Conservation (phyloP, 1,140 invertebrate genomes). For the Pseudomyrmex dendroicus region DNA sequence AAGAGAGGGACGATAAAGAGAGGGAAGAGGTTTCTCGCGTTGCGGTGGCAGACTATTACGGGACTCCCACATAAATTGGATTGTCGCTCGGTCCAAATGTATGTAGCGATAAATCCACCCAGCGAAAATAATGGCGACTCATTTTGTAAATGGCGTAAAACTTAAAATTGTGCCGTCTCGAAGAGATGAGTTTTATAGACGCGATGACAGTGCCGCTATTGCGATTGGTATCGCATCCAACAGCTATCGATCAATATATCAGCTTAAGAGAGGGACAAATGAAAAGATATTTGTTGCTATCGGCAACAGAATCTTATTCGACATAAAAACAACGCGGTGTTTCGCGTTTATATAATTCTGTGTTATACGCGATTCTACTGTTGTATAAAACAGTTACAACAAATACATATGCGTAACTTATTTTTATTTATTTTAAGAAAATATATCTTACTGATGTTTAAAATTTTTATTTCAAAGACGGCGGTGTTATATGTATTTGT, state of each 20-base stretch:
- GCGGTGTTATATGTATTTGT: too few species aligned
- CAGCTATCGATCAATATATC: slow-evolving; percentile 34
- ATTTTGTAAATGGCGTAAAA: slow-evolving; percentile 84
- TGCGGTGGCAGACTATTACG: slow-evolving; percentile 81
- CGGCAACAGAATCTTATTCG: background rate
- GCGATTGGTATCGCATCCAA: slow-evolving; percentile 65
- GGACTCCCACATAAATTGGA: slow-evolving; percentile 83
- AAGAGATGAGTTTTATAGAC: slow-evolving; percentile 69
- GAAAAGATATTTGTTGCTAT: slow-evolving; percentile 8
- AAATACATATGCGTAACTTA: background rate
- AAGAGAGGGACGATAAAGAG: slow-evolving; percentile 56
- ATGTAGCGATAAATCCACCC: slow-evolving; percentile 81
- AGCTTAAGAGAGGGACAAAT: slow-evolving; percentile 19
- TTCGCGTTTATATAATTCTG: background rate
- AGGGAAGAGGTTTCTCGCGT: slow-evolving; percentile 74
- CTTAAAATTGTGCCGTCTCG: slow-evolving; percentile 78
- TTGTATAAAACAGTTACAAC: background rate
- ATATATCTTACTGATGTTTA: background rate
- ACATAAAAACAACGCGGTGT: background rate
- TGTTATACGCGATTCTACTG: background rate
- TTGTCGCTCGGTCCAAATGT: slow-evolving; percentile 80
- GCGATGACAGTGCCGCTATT: slow-evolving; percentile 73
- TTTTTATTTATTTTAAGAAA: background rate
- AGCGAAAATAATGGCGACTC: slow-evolving; percentile 83
- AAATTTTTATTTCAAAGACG: too few species aligned